Evolutionary conservation across 1,140 invertebrate species (phyloP).

Genomic region (Microplitis demolitor): DNA sequence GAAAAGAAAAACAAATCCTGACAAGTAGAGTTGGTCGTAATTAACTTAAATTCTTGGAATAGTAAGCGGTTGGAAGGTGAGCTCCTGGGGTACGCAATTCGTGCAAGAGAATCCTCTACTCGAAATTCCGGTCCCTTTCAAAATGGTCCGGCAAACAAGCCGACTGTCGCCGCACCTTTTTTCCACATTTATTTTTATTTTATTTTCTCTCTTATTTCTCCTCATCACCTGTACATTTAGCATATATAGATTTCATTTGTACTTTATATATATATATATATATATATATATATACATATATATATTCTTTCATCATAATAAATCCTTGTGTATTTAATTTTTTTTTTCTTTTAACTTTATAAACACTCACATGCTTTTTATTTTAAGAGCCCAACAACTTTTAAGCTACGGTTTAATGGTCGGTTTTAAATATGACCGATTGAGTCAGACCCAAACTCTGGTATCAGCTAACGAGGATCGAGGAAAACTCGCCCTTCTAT

Average conservation of each 20-base stretch:
- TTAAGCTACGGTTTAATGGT: too few relatives aligned
- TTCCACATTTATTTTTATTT: conserved; percentile 6
- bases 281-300: too few relatives aligned
- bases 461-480: too few relatives aligned
- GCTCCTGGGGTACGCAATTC: conserved; percentile 27
- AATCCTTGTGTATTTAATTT: too few relatives aligned
- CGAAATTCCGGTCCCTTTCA: conserved; percentile 34
- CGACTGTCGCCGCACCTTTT: conserved; percentile 28
- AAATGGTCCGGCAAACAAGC: conserved; percentile 34
- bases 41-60: conserved; percentile 28
- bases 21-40: conserved; percentile 24
- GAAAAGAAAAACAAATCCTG: conserved; percentile 6
- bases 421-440: too few relatives aligned
- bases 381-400: too few relatives aligned
- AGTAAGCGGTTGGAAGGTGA: conserved; percentile 20
- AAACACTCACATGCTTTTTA: too few relatives aligned
- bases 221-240: background rate
- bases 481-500: background rate
- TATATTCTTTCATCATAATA: too few relatives aligned
- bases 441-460: too few relatives aligned
- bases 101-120: conserved; percentile 21
- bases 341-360: too few relatives aligned
- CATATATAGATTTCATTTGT: too few relatives aligned
- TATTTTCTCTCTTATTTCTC: conserved; percentile 13
- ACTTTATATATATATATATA: too few relatives aligned